Evolutionary conservation across 2,888 invertebrate species (phyloP), one percentile per base, ranked within the genome.

Genomic region (Cepaea hortensis): DNA sequence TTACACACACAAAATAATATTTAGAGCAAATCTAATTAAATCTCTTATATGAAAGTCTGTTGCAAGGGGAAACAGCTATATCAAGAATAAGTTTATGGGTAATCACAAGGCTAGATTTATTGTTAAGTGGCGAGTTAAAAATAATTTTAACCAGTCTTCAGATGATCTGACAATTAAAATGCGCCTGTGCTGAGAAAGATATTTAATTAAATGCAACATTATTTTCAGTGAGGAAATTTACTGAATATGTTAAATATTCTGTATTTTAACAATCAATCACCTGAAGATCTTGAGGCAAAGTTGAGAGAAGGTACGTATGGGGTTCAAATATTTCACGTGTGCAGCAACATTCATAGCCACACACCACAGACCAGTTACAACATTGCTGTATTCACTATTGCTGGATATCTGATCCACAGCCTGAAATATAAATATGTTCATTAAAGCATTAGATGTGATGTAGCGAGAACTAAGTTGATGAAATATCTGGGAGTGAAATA

Each of bases 281-380:
- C 87, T 84, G 73, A 87, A 87, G 2, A 87, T 76, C 75, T 83
- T 87, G 46, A 73, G 80, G 73, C 79, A 79, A 3, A 84, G 72
- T 23, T 87, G 84, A 7, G 77, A 65, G 7, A 87, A 23, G 23
- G 70, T 65, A 3, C 65, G 87, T 11, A 84, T 65, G n/a, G 80
- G 87, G 23, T 80, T 80, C 48, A 87, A 35, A 75, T 65, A 55
- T 1, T 23, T 48, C 1, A 84, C n/a, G n/a, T 84, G 80, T 79
- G 80, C 84, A 23, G 80, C 62, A 13, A 87, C 80, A 48, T 87
- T 84, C 6, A 81, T 84, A 35, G 77, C 46, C 11, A 87, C 62
- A n/a, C 84, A 73, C 81, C 87, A 84, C 62, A 87, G 55, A 7
- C 87, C 87, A n/a, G 87, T 87, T 46, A 87, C 73, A 70, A 87